A percentile compares a stretch with the other conserved stretches of the same genome.
Conservation (phyloP, 2,113 vertebrate species). For the Mustelus asterias region DNA sequence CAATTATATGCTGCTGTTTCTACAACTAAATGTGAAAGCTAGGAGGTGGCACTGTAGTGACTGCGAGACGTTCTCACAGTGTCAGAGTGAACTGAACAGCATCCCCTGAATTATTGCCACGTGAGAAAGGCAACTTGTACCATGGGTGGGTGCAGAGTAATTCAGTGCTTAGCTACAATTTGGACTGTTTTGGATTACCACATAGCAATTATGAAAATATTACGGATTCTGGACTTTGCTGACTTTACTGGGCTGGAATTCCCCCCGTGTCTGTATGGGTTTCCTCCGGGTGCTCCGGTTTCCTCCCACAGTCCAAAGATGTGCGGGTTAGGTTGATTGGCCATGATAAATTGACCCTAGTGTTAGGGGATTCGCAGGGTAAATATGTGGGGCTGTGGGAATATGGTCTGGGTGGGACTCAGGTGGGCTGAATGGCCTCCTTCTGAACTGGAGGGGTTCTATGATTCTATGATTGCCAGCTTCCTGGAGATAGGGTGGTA, state of each 20-base stretch:
- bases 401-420: too few species aligned
- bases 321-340: too few species aligned
- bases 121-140: background rate
- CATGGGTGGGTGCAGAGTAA: background rate
- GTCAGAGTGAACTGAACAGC: slow-evolving; percentile 7
- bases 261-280: too few species aligned
- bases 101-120: background rate
- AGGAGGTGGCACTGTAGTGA: background rate
- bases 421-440: too few species aligned
- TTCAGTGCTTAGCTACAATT: background rate
- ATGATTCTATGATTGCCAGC: too few species aligned
- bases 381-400: too few species aligned
- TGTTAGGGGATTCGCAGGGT: too few species aligned
- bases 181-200: background rate
- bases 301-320: too few species aligned
- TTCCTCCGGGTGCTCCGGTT: too few species aligned
- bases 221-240: background rate
- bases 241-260: background rate
- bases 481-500: background rate
- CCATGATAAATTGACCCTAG: too few species aligned
- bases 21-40: slow-evolving; percentile 2
- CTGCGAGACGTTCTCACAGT: background rate
- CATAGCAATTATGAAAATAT: background rate
- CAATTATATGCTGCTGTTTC: slow-evolving; percentile 6
- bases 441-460: too few species aligned